A percentile compares a stretch with the other conserved stretches of the same genome.
Conservation (phyloP, 2,888 invertebrate genomes). For the Hyles lineata region DNA sequence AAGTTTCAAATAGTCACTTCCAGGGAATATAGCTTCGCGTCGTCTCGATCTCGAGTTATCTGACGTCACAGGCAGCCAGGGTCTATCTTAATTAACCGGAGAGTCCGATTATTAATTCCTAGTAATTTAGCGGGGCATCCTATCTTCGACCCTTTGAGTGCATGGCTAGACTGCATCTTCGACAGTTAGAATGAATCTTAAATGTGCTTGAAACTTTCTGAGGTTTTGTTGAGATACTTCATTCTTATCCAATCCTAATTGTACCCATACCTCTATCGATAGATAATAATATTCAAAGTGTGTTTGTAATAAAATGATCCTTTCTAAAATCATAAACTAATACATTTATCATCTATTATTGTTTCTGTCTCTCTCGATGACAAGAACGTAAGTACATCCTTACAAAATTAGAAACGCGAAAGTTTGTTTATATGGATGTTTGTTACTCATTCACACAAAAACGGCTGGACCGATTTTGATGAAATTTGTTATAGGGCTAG, state of each 20-base stretch:
- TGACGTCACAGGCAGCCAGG: constrained; percentile 47
- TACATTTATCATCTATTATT: too few relatives aligned
- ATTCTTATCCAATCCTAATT: background rate
- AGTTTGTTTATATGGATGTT: too few relatives aligned
- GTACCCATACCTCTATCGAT: too few relatives aligned
- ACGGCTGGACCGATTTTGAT: too few relatives aligned
- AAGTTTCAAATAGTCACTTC: background rate
- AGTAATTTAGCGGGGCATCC: constrained; percentile 56
- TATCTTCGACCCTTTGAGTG: constrained; percentile 48
- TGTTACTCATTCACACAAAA: too few relatives aligned
- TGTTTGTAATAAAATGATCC: too few relatives aligned
- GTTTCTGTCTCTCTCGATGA: too few relatives aligned
- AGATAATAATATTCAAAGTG: too few relatives aligned
- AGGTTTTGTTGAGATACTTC: background rate
- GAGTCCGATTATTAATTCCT: constrained; percentile 64
- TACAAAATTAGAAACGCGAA: too few relatives aligned
- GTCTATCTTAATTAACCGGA: constrained; percentile 62
- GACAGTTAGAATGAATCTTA: background rate
- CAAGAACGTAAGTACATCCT: too few relatives aligned
- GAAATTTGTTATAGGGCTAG: too few relatives aligned
- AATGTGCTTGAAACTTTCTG: background rate
- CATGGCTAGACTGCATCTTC: constrained; percentile 31
- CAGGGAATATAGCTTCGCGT: constrained; percentile 11
- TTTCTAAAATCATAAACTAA: too few relatives aligned
- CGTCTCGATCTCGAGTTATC: constrained; percentile 34